Base-by-base conservation (phyloP, 2,888 invertebrate genomes). In the Drosophila prolongata region DNA sequence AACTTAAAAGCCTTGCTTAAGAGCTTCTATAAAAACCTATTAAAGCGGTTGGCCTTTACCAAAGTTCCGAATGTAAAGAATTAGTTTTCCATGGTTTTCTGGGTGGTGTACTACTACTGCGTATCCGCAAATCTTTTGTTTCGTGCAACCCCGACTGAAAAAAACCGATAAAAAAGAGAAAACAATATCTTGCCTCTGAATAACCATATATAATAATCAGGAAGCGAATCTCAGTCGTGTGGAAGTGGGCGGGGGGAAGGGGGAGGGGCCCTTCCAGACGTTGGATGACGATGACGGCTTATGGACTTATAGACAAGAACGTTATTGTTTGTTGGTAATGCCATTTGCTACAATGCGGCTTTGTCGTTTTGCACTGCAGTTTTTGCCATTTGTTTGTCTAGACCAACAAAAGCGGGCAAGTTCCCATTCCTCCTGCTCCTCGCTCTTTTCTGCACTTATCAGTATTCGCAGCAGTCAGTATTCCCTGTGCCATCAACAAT, bases 331-430 rank as follows among this genome's bases (percentile, higher is more conserved):
- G 49, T 67, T 79, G 67, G 79, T 80, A 79, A 85, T 81, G 82
- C 38, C 54, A 54, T 80, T 72, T 77, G 77, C 75, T 72, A 80
- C 80, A 80, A 80, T 76, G 67, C 76, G 80, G 78, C 86, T 78
- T 80, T 81, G 78, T 85, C 44, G 49, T 64, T 68, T 46, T 54
- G 54, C 66, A 47, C 16, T 70, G 54, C 62, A 69, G 44, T 69
- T 69, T 61, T 62, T 76, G 70, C 62, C 57, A 58, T 73, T 76
- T 76, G 64, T 65, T 65, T 76, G 87, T 83, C 84, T 84, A 83
- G 81, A 78, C 87, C 71, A 76, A 77, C 66, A 72, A 83, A 75
- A 73, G 79, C 70, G 46, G 47, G 47, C 49, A 61, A 73, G 52
- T 73, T 56, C 35, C 46, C 46, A 58, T 56, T 27, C 52, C 34